Evolutionary conservation across 2,113 vertebrate species (phyloP).

Genomic region (Parus major): DNA sequence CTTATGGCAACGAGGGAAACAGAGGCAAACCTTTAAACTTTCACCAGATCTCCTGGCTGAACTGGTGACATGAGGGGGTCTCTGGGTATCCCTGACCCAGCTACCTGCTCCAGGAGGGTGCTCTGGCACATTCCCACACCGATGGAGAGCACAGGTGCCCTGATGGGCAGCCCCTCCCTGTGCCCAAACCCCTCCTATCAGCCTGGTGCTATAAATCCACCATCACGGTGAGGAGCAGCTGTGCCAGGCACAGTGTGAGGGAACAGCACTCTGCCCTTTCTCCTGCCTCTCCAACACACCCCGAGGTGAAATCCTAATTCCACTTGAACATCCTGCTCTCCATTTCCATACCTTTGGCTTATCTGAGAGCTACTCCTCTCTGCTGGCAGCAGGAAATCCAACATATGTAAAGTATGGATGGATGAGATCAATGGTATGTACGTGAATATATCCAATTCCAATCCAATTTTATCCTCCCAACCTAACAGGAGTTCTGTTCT

Average conservation of each 20-base stretch:
- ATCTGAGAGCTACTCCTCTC: slow-evolving; percentile 51
- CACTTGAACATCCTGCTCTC: slow-evolving; percentile 53
- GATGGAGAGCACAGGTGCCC: neutral
- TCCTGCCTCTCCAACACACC: slow-evolving; percentile 55
- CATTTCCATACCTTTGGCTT: slow-evolving; percentile 49
- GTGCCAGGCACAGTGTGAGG: neutral
- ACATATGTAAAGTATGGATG: slow-evolving; percentile 32
- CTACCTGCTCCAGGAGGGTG: neutral
- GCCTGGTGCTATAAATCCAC: neutral
- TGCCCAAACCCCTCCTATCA: neutral
- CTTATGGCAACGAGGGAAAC: neutral
- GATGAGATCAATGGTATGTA: slow-evolving; percentile 39
- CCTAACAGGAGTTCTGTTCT: slow-evolving; percentile 45
- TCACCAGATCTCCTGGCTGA: neutral
- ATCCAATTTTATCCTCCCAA: slow-evolving; percentile 59
- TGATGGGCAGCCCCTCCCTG: neutral
- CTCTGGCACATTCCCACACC: neutral
- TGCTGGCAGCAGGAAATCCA: slow-evolving; percentile 28
- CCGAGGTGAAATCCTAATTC: slow-evolving; percentile 24
- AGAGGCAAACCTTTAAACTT: neutral
- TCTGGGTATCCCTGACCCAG: neutral
- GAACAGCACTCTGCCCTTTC: neutral
- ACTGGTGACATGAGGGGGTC: neutral
- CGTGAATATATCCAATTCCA: slow-evolving; percentile 39
- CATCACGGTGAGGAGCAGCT: neutral